Evolutionary conservation across 2,113 vertebrate species (phyloP).

Genomic region (Cyphomyrus plagiostoma): DNA sequence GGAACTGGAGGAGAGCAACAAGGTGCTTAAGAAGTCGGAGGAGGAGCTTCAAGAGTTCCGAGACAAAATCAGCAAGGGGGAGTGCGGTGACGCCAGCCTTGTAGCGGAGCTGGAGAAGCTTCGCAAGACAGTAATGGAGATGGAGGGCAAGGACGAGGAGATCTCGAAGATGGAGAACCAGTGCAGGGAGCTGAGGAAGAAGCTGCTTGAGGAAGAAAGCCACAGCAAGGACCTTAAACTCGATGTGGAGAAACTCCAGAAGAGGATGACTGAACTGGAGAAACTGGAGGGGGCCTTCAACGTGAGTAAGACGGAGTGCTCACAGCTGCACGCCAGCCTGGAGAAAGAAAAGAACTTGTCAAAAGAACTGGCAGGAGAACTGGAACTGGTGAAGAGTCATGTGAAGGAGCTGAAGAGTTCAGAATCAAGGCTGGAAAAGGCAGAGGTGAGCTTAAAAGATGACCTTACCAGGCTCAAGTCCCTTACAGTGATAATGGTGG

Average conservation of each 20-base stretch:
- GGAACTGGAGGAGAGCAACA: slow-evolving; percentile 82
- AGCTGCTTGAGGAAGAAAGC: slow-evolving; percentile 78
- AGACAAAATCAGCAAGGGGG: slow-evolving; percentile 81
- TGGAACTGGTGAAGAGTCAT: slow-evolving; percentile 79
- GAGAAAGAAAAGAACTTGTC: slow-evolving; percentile 81
- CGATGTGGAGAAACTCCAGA: slow-evolving; percentile 86
- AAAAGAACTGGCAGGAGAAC: slow-evolving; percentile 82
- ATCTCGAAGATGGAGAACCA: slow-evolving; percentile 86
- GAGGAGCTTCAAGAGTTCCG: slow-evolving; percentile 82
- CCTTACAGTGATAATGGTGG: slow-evolving; percentile 87
- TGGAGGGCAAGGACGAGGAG: slow-evolving; percentile 96
- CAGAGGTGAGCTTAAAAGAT: slow-evolving; percentile 84
- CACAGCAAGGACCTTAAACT: slow-evolving; percentile 77
- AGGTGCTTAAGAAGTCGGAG: slow-evolving; percentile 76
- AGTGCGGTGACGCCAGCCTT: slow-evolving; percentile 83
- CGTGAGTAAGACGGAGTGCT: slow-evolving; percentile 76
- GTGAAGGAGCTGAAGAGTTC: slow-evolving; percentile 88
- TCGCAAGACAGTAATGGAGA: slow-evolving; percentile 82
- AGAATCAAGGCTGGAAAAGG: slow-evolving; percentile 84
- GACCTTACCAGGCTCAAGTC: slow-evolving; percentile 92
- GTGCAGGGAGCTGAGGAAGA: slow-evolving; percentile 81
- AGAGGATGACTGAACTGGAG: slow-evolving; percentile 85
- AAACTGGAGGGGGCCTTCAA: slow-evolving; percentile 80
- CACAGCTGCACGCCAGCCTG: slow-evolving; percentile 73
- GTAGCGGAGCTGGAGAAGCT: slow-evolving; percentile 89